A percentile compares a stretch with the other conserved stretches of the same genome.
Conservation (phyloP, 1,140 invertebrate species). For the Musca vetustissima region DNA sequence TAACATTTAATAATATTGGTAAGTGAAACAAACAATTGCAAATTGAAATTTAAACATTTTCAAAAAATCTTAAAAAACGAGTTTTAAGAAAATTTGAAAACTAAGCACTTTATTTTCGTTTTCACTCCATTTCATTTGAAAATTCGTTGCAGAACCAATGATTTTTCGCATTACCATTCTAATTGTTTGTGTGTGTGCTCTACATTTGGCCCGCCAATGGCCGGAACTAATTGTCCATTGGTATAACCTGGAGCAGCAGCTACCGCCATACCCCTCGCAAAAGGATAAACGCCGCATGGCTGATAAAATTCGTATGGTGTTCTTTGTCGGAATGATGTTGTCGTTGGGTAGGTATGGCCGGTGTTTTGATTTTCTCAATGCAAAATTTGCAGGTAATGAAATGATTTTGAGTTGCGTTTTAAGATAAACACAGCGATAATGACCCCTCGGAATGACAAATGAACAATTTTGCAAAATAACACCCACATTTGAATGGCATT, state of each 20-base stretch:
- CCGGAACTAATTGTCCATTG: constrained; percentile 47
- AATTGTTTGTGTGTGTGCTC: constrained; percentile 34
- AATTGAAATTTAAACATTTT: background rate
- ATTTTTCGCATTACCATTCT: constrained; percentile 45
- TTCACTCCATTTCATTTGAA: background rate
- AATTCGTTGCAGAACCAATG: constrained; percentile 35
- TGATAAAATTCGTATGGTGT: constrained; percentile 42
- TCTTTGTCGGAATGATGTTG: constrained; percentile 47
- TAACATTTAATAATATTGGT: constrained; percentile 47
- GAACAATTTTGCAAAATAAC: background rate
- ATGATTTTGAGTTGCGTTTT: background rate
- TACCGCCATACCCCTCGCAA: constrained; percentile 45
- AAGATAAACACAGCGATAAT: background rate
- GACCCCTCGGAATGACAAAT: constrained; percentile 6
- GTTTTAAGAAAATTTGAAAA: constrained; percentile 1
- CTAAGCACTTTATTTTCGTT: background rate
- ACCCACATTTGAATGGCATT: background rate
- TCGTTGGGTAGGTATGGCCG: constrained; percentile 38
- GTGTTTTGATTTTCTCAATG: too few species aligned
- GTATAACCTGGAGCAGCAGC: constrained; percentile 41
- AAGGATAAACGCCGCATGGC: constrained; percentile 41
- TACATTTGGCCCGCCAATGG: constrained; percentile 46
- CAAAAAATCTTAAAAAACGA: background rate
- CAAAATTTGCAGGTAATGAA: too few species aligned
- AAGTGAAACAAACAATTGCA: background rate